Conservation (phyloP, 2,113 vertebrate species). For the Echinops telfairi region DNA sequence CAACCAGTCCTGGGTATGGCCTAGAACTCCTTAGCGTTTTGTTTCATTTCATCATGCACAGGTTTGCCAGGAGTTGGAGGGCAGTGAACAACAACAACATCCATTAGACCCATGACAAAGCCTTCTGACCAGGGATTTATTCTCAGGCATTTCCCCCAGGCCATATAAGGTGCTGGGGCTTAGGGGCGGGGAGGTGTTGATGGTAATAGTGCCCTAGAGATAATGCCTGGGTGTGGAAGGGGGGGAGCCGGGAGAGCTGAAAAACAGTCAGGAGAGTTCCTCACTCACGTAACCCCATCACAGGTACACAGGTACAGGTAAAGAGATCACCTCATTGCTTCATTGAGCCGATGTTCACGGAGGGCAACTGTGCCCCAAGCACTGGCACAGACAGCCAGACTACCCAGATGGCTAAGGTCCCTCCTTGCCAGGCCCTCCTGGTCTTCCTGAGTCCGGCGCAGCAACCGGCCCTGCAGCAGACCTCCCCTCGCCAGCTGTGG, state of each 20-base stretch:
- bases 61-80: background rate
- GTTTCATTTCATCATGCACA: background rate
- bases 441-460: background rate
- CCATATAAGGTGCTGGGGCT: background rate
- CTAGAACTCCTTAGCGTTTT: background rate
- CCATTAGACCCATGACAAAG: background rate
- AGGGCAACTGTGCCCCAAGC: background rate
- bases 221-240: background rate
- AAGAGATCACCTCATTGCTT: background rate
- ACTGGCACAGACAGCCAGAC: background rate
- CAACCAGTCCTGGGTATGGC: background rate
- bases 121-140: background rate
- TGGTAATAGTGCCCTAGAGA: background rate
- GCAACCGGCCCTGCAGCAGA: too few relatives aligned
- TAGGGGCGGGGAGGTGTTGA: background rate
- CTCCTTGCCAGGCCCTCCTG: background rate
- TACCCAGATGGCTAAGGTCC: background rate
- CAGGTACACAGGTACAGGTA: background rate
- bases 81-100: background rate
- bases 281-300: background rate
- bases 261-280: background rate
- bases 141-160: background rate
- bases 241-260: background rate
- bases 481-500: too few relatives aligned
- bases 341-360: background rate